These are phyloP conservation scores for Aphelinus certus DNA, from an alignment of 1,140 invertebrate genomes.

Conservation along the genomic window DNA sequence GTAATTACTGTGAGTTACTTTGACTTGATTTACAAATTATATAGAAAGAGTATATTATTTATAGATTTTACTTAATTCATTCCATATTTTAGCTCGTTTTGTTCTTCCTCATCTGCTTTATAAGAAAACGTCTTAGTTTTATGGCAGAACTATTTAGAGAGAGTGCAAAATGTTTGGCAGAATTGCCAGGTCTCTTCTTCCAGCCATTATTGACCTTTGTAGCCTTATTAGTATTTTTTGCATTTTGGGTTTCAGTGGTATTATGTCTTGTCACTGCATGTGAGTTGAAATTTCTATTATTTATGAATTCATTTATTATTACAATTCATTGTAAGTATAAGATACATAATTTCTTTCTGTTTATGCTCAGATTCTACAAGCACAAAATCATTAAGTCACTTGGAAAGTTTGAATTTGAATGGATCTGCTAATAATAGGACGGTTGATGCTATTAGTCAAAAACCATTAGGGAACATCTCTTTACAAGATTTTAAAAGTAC, in stretches of 20 bases:
- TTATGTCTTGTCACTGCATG: conserved; percentile 76
- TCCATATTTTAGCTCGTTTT: conserved; percentile 77
- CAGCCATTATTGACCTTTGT: conserved; percentile 89
- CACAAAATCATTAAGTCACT: conserved; percentile 56
- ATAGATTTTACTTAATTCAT: conserved; percentile 37
- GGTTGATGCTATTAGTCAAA: conserved; percentile 13
- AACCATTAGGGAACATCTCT: conserved; percentile 27
- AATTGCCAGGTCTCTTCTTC: conserved; percentile 85
- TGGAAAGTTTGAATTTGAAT: conserved; percentile 36
- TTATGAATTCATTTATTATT: conserved; percentile 9
- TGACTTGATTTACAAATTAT: conserved; percentile 14
- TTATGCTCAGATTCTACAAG: conserved; percentile 62
- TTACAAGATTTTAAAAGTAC: conserved; percentile 43
- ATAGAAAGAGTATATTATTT: conserved; percentile 31
- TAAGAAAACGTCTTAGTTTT: conserved; percentile 83
- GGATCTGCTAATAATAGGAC: conserved; percentile 20
- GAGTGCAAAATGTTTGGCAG: conserved; percentile 84
- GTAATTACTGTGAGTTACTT: conserved; percentile 79
- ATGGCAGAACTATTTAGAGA: conserved; percentile 86
- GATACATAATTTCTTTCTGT: conserved; percentile 32
- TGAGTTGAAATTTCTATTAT: conserved; percentile 61
- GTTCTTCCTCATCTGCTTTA: conserved; percentile 79
- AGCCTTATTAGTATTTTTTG: conserved; percentile 80
- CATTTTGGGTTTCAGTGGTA: conserved; percentile 86
- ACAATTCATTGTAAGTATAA: conserved; percentile 14